A percentile compares a stretch with the other conserved stretches of the same genome.
Conservation (phyloP, 2,113 vertebrate species). For the Rhinichthys klamathensis region DNA sequence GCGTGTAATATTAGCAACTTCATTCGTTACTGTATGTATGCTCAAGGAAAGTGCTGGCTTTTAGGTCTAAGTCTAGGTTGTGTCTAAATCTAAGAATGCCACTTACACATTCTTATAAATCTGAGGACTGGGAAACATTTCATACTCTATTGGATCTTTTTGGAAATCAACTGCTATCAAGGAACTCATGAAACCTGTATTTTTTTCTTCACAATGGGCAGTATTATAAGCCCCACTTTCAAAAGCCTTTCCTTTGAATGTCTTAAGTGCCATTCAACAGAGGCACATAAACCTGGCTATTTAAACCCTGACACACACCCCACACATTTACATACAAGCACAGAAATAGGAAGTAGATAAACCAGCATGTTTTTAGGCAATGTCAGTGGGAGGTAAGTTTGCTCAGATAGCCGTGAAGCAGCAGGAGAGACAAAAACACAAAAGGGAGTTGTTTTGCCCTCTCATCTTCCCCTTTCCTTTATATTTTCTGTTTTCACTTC, state of each 20-base stretch:
- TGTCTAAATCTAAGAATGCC: not conserved
- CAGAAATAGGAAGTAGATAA: not conserved
- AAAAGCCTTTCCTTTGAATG: not conserved
- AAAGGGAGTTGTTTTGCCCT: constrained; percentile 15
- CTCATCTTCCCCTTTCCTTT: constrained; percentile 15
- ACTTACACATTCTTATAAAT: constrained; percentile 13
- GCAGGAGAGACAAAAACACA: constrained; percentile 3
- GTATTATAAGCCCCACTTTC: not conserved
- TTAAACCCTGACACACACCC: not conserved
- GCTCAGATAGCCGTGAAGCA: not conserved
- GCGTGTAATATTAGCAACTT: not conserved
- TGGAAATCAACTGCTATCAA: constrained; percentile 8
- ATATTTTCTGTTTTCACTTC: not conserved
- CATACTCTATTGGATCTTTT: constrained; percentile 2
- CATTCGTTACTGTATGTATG: not conserved
- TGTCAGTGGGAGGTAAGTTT: constrained; percentile 34
- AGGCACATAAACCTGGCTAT: constrained; percentile 29
- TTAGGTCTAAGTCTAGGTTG: not conserved
- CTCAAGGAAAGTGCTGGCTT: not conserved
- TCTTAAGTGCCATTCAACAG: constrained; percentile 20
- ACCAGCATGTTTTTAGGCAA: not conserved
- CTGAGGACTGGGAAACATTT: constrained; percentile 9
- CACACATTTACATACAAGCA: not conserved
- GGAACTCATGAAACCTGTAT: constrained; percentile 15
- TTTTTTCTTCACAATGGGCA: not conserved